A percentile compares a stretch with the other conserved stretches of the same genome.
Conservation (phyloP, 2,113 vertebrate species). For the Pseudolaguvia tuberculata region DNA sequence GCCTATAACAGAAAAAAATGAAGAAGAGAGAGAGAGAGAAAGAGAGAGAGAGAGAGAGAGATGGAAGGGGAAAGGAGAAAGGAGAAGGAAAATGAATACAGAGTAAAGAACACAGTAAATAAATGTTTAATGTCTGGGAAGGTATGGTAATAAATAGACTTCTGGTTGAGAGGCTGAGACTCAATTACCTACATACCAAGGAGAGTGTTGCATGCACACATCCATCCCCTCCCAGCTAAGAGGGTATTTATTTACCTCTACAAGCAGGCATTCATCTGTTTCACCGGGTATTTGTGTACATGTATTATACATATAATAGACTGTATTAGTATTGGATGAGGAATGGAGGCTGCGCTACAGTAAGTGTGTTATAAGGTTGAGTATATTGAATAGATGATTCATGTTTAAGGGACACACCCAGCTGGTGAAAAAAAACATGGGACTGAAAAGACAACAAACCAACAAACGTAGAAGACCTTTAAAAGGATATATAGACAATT, state of each 20-base stretch:
- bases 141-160: slow-evolving; percentile 50
- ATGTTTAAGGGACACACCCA: slow-evolving; percentile 5
- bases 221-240: slow-evolving; percentile 18
- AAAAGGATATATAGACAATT: not conserved
- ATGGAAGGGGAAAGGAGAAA: slow-evolving; percentile 56
- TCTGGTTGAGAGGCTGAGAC: slow-evolving; percentile 44
- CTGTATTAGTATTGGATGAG: slow-evolving; percentile 20
- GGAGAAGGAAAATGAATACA: slow-evolving; percentile 54
- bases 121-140: slow-evolving; percentile 51
- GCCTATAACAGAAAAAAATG: slow-evolving; percentile 47
- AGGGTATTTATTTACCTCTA: slow-evolving; percentile 35
- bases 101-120: slow-evolving; percentile 48
- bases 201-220: slow-evolving; percentile 33
- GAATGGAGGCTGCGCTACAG: slow-evolving; percentile 8
- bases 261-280: slow-evolving; percentile 32
- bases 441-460: not conserved
- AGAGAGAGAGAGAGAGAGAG: no score
- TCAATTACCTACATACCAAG: slow-evolving; percentile 43
- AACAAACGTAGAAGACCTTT: not conserved
- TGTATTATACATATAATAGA: slow-evolving; percentile 45
- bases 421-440: not conserved
- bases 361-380: slow-evolving; percentile 18
- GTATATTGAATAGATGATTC: slow-evolving; percentile 8
- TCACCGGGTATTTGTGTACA: slow-evolving; percentile 41
- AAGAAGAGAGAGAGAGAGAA: slow-evolving; percentile 42